phyloP scores from a whole-genome alignment of 2,888 invertebrate genomes.

The Muscina levida region DNA sequence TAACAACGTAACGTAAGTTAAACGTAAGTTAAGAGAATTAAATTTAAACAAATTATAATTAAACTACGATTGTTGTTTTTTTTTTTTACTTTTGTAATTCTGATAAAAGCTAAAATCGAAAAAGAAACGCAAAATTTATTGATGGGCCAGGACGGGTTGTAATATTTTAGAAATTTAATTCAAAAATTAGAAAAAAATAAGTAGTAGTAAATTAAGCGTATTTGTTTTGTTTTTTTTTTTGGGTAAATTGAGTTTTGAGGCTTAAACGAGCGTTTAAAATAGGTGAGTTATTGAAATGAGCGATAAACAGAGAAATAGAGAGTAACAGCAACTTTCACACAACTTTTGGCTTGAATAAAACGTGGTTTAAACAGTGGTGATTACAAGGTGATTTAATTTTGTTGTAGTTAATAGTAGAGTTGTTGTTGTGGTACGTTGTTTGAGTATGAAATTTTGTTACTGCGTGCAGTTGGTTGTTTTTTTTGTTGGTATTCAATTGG shows the following conservation, averaged over 20 bases:
- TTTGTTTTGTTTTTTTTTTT: no score
- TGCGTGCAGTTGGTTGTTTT: neutral
- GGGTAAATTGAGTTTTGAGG: neutral
- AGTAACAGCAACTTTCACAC: slow-evolving; percentile 6
- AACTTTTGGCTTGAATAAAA: neutral
- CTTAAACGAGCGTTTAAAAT: slow-evolving; percentile 11
- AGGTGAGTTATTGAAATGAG: slow-evolving; percentile 9
- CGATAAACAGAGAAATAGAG: neutral
- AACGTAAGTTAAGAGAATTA: slow-evolving; percentile 31
- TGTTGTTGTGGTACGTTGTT: neutral
- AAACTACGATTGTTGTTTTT: neutral
- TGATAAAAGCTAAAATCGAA: slow-evolving; percentile 5
- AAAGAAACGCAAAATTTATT: slow-evolving; percentile 8
- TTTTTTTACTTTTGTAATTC: no score
- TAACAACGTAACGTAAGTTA: slow-evolving; percentile 21
- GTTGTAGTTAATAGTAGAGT: slow-evolving; percentile 2
- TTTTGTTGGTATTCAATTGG: slow-evolving; percentile 36
- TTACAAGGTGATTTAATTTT: neutral
- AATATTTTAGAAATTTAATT: neutral
- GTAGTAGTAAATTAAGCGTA: no score
- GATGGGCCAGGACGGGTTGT: slow-evolving; percentile 4
- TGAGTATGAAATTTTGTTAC: slow-evolving; percentile 1
- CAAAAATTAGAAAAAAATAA: slow-evolving; percentile 9
- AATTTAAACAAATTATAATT: slow-evolving; percentile 39
- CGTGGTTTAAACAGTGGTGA: slow-evolving; percentile 1